These are phyloP conservation scores for Nephrotoma guestfalica DNA, from an alignment of 2,888 invertebrate genomes.

Conservation along the genomic window DNA sequence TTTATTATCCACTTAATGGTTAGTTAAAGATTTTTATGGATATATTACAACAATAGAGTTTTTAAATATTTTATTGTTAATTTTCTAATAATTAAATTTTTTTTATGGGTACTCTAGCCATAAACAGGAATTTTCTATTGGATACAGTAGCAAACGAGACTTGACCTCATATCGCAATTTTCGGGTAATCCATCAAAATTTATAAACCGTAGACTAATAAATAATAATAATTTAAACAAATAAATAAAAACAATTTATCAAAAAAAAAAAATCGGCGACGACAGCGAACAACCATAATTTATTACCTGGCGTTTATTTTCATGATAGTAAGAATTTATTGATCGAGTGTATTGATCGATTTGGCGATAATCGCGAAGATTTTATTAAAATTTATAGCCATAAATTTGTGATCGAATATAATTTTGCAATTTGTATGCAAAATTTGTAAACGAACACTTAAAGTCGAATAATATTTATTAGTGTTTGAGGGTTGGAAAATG, in stretches of 20 bases:
- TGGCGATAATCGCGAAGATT: background rate
- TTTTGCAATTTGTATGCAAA: background rate
- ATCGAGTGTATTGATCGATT: background rate
- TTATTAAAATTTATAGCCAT: background rate
- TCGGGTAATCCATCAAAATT: background rate
- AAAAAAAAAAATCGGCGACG: no score
- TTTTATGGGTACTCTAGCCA: background rate
- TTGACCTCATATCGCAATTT: background rate
- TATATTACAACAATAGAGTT: background rate
- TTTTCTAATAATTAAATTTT: background rate
- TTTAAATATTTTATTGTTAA: background rate
- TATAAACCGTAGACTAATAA: background rate
- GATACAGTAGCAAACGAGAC: background rate
- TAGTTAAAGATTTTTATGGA: background rate
- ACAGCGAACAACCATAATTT: background rate
- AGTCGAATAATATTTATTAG: background rate
- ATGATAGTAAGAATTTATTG: background rate
- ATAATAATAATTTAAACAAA: background rate
- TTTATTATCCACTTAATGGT: background rate
- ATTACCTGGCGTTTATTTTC: background rate
- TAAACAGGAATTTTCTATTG: background rate
- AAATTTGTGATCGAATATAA: background rate
- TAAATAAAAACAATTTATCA: no score
- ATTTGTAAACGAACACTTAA: background rate
- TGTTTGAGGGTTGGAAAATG: background rate